Evolutionary conservation across 2,888 invertebrate species (phyloP), one percentile per base, ranked within the genome.

Genomic region (Pseudoips prasinana): DNA sequence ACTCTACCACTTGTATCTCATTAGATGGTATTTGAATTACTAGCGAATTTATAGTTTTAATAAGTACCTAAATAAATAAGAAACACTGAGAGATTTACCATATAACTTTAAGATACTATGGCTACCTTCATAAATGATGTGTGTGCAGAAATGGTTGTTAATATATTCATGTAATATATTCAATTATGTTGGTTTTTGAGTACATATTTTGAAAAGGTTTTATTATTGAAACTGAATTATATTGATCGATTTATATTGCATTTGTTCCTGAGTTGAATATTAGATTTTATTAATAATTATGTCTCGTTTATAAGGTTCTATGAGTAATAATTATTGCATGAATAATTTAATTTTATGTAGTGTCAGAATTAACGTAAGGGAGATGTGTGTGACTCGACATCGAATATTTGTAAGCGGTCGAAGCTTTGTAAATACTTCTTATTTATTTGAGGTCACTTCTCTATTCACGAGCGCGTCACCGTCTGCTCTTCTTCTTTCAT

Each of bases 251-350:
- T 86, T 75, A 81, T 86, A 86, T 84, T 88, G 88, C 88, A 88
- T 88, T 88, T 87, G 88, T 88, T 88, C 88, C 88, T 88, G 88
- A 87, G 80, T 84, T 87, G 83, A 84, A 77, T 81, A 73, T 78
- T 86, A 86, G 82, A 85, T 85, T 86, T 85, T 87, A 86, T 85
- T 69, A 51, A 69, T 69, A 64, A 73, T 75, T 76, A 74, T 75
- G 74, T 75, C 58, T 78, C 66, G 70, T 75, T 78, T 83, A 29
- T 57, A 81, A 80, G 79, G 68, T 67, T 75, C 54, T 77, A 73
- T 70, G 63, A 67, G 53, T 80, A 77, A 70, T 72, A 73, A 60
- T 65, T 76, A 61, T 65, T 76, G 71, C 79, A 78, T 80, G 75
- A 75, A 52, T 85, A 80, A 82, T 79, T 79, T 80, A 75, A 79